Conservation (phyloP, 30 jellyfish, hydroid and myxozoan genomes). For the Nemopilema nomurai region DNA sequence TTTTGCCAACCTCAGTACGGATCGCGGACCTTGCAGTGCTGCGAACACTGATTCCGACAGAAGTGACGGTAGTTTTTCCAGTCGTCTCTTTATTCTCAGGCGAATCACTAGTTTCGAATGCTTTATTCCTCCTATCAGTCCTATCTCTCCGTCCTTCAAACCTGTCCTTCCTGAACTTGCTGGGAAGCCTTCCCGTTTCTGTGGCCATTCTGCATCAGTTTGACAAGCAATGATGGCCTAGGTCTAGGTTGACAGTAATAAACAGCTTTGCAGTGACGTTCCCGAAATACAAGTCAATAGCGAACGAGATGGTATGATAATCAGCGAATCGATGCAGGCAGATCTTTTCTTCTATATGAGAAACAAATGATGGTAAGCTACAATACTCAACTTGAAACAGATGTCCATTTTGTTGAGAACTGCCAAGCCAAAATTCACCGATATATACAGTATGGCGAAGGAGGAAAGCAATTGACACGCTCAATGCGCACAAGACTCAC, state of each 20-base stretch:
- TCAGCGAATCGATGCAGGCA: not conserved
- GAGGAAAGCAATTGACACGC: constrained; percentile 88
- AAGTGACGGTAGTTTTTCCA: constrained; percentile 22
- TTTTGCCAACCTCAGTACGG: constrained; percentile 32
- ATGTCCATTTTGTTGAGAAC: constrained; percentile 55
- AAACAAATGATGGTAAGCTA: constrained; percentile 15
- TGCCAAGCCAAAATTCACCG: constrained; percentile 37
- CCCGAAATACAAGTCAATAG: not conserved
- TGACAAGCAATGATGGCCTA: constrained; percentile 3
- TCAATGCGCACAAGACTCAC: constrained; percentile 93
- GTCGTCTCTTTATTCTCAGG: constrained; percentile 19
- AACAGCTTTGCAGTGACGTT: constrained; percentile 15
- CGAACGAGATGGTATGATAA: not conserved
- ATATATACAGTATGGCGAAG: constrained; percentile 47
- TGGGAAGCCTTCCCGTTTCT: constrained; percentile 50
- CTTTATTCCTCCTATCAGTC: constrained; percentile 65
- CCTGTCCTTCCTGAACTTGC: constrained; percentile 63
- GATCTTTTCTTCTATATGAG: constrained; percentile 14
- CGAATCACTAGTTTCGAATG: constrained; percentile 33
- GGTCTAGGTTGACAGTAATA: constrained; percentile 2
- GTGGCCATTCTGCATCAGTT: constrained; percentile 42
- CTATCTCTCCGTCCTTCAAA: constrained; percentile 57
- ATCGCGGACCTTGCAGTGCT: constrained; percentile 49
- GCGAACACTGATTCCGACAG: constrained; percentile 35
- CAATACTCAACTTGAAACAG: constrained; percentile 32